A percentile compares a stretch with the other conserved stretches of the same genome.
Conservation (phyloP, 2,797 vertebrate species). For the Hoplostethus mediterraneus region DNA sequence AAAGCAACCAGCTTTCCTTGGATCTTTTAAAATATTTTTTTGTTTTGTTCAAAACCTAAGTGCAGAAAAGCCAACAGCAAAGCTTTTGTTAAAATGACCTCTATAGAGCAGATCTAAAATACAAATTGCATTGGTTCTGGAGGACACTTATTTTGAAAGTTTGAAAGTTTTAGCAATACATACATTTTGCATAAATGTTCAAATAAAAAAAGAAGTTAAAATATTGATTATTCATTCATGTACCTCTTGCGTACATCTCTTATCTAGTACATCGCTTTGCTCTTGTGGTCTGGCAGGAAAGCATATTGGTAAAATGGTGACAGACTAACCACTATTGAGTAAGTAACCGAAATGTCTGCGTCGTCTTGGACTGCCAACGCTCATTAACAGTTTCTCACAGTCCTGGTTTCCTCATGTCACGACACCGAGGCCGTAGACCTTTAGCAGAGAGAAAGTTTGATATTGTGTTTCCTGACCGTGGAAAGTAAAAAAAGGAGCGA, state of each 20-base stretch:
- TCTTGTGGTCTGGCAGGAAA: conserved; percentile 16
- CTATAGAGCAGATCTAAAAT: no score
- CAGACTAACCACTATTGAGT: conserved; percentile 51
- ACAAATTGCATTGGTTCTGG: no score
- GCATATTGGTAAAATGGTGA: conserved; percentile 14
- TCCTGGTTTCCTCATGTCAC: conserved; percentile 12
- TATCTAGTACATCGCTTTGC: conserved; percentile 35
- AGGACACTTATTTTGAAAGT: no score
- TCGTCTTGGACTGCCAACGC: conserved; percentile 17
- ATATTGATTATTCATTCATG: no score
- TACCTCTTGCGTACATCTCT: background rate
- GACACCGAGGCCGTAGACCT: conserved; percentile 13
- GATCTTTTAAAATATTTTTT: no score
- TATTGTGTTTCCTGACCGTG: conserved; percentile 25
- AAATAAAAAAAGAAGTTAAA: no score
- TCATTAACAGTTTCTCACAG: conserved; percentile 52
- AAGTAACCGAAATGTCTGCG: conserved; percentile 36
- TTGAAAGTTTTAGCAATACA: no score
- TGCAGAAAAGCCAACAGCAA: no score
- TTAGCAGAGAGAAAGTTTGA: conserved; percentile 28
- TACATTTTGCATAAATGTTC: no score
- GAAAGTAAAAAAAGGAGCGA: background rate
- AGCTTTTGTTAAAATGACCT: no score
- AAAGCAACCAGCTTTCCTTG: no score
- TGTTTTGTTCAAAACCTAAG: no score